These are phyloP conservation scores for Pyrocoelia pectoralis DNA, from an alignment of 2,888 invertebrate species.

Conservation along the genomic window DNA sequence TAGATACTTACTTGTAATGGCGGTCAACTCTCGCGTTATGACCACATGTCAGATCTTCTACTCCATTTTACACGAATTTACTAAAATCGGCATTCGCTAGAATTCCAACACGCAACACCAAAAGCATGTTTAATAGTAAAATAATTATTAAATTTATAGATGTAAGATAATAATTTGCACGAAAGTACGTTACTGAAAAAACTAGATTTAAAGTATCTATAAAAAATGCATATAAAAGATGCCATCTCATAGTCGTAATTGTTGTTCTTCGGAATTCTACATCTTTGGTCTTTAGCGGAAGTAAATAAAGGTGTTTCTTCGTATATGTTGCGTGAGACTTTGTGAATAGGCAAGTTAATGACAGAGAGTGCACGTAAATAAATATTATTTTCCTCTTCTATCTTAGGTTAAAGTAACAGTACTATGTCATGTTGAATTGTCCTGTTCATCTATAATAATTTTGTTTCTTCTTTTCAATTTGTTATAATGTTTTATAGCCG, in stretches of 20 bases:
- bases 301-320: conserved; percentile 11
- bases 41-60: no score
- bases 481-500: neutral
- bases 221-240: no score
- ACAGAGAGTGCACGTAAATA: conserved; percentile 2
- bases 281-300: conserved; percentile 1
- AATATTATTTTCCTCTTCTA: conserved; percentile 5
- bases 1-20: no score
- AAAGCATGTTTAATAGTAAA: no score
- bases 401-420: conserved; percentile 10
- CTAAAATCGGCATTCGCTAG: no score
- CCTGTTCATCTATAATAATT: neutral
- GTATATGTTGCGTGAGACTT: conserved; percentile 12
- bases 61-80: no score
- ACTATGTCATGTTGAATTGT: conserved; percentile 6
- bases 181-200: no score
- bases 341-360: conserved; percentile 4
- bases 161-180: no score
- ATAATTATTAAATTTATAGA: no score
- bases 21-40: no score
- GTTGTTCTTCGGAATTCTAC: neutral
- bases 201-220: no score
- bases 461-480: neutral
- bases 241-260: neutral
- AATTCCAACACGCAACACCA: no score